Evolutionary conservation across 2,888 invertebrate genomes (phyloP).

Genomic region (Drosophila colorata): DNA sequence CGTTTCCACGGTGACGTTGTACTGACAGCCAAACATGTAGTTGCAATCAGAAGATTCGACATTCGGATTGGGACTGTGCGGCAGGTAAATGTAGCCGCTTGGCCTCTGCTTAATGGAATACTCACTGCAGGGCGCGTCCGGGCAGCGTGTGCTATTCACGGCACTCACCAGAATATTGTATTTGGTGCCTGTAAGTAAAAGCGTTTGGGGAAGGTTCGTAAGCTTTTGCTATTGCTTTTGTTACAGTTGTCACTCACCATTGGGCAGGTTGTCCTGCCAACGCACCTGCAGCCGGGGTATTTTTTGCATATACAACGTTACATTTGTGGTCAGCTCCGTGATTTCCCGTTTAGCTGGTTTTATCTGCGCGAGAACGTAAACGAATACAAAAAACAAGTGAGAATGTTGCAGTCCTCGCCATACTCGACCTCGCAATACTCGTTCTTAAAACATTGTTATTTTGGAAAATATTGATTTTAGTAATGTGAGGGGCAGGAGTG

Average conservation of each 20-base stretch:
- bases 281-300: constrained; percentile 74
- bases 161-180: constrained; percentile 81
- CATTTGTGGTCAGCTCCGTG: constrained; percentile 64
- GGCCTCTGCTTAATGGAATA: constrained; percentile 73
- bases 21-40: constrained; percentile 82
- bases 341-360: constrained; percentile 29
- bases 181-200: constrained; percentile 65
- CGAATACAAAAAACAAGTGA: too few species aligned
- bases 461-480: background rate
- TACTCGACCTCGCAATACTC: too few species aligned
- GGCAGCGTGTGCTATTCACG: constrained; percentile 70
- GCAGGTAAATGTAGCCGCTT: constrained; percentile 55
- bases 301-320: constrained; percentile 66
- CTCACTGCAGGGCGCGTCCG: constrained; percentile 76
- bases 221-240: too few species aligned
- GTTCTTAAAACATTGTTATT: too few species aligned
- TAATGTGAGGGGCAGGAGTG: too few species aligned
- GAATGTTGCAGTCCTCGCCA: too few species aligned
- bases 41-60: constrained; percentile 80
- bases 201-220: too few species aligned
- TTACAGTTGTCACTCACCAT: constrained; percentile 56
- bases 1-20: constrained; percentile 80
- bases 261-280: constrained; percentile 81
- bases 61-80: constrained; percentile 65
- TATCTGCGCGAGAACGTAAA: background rate